These are phyloP conservation scores for Tetramorium parvispinum DNA, from an alignment of 1,140 invertebrate species.

Conservation along the genomic window DNA sequence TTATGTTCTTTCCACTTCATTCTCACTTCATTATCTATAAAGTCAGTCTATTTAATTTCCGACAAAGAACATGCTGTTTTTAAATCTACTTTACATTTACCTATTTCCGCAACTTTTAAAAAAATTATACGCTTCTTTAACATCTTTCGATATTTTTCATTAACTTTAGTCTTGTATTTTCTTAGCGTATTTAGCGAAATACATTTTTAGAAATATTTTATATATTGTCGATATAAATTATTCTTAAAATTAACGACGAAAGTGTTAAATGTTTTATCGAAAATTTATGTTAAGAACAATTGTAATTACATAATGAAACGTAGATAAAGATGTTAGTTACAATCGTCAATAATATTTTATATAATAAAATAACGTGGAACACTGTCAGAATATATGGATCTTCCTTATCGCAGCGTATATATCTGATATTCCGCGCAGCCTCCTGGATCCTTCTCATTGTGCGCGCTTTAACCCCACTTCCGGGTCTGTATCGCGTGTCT, in stretches of 20 bases:
- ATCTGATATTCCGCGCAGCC: constrained; percentile 37
- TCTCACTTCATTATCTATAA: constrained; percentile 26
- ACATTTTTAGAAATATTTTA: constrained; percentile 15
- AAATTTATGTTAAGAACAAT: not conserved
- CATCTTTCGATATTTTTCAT: not conserved
- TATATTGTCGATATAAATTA: not conserved
- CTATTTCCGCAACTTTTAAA: not conserved
- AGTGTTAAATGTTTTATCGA: not conserved
- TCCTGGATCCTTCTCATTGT: constrained; percentile 55
- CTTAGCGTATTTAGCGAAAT: not conserved
- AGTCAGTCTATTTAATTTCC: not conserved
- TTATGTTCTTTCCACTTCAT: not conserved
- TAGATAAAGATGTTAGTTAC: not conserved
- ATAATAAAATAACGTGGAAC: not conserved
- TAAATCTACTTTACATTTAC: not conserved
- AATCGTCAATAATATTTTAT: not conserved
- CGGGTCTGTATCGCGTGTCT: constrained; percentile 53
- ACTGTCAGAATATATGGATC: constrained; percentile 7
- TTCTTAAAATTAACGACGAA: not conserved
- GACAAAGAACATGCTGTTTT: not conserved
- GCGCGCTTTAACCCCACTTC: constrained; percentile 51
- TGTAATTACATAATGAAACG: not conserved
- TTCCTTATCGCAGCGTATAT: constrained; percentile 17
- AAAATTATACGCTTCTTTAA: not conserved
- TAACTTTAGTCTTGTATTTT: not conserved